Evolutionary conservation across 2,888 invertebrate species (phyloP), one percentile per base, ranked within the genome.

Genomic region (Notodonta dromedarius): DNA sequence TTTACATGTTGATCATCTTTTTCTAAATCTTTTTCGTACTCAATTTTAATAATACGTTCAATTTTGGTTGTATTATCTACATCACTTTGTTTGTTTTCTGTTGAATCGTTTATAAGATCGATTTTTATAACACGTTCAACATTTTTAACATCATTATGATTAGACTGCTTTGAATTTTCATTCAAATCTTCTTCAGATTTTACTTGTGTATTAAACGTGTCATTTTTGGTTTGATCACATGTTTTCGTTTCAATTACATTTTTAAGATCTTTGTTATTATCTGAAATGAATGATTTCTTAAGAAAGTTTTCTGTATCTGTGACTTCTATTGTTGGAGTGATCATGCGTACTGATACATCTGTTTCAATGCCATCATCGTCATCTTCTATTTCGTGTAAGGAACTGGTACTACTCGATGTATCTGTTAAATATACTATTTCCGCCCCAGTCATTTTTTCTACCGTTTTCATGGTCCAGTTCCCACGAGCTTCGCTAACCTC

Each of bases 371-470:
- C 87, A 62, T 94, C 91, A 62, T 88, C 89, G 57, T 93, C 93
- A 59, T 94, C 94, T 54, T 91, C 89, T 56, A 86, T 78, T 66
- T 95, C 95, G 76, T 94, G 90, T 60, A 95, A 77, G 66, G 95
- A 95, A 73, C 95, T 95, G 13, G 94, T 94, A 74, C 95, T 95
- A 68, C 95, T 95, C 6, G 95, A 95, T 14, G 95, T 94, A 70
- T 96, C 96, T 61, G 96, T 95, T 54, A 96, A 88, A 83, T 95
- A 96, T 1, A 96, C 96, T 12, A 96, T 84, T 87, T 96, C 96
- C 35, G 96, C 95, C 5, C 94, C 95, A 56, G 94, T 91, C 65
- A 94, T 88, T 80, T 94, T 91, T 67, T 94, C 94, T 24, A 90
- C 79, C n/a, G 87, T 90, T 78, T 89, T 83, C 64, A 94, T 88